Evolutionary conservation across 2,113 vertebrate species (phyloP), one percentile per base, ranked within the genome.

Genomic region (Anseranas semipalmata): DNA sequence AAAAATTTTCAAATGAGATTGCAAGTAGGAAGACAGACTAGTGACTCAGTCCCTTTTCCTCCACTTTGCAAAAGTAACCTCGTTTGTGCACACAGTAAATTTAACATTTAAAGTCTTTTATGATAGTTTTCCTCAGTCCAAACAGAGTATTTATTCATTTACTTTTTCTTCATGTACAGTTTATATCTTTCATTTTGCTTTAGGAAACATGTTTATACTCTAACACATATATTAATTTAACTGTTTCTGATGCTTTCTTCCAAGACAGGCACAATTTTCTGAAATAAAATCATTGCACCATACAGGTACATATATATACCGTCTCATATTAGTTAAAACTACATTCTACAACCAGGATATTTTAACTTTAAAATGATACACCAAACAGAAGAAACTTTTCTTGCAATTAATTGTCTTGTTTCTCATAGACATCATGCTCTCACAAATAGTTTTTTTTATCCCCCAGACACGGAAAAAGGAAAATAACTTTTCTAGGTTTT

Each of bases 131-230:
- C 37, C 72, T 68, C 28, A 66, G 56, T 3, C 3, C 13, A 66
- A 73, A 86, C 15, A 32, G n/a, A 50, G 32, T 45, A 1, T 27
- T 53, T 48, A 9, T 21, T 24, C 12, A 7, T 50, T 50, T 50
- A 24, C 24, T 28, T 19, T 2, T 9, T 5, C 18, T 0, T 2
- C 6, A 21, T 3, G 5, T 28, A 28, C 7, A 55, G 3, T 37
- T 90, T 27, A 7, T 33, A 12, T 10, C 24, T 88, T 62, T 85
- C 43, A 71, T 75, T 90, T 78, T 15, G 8, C 10, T 50, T 71
- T 33, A 70, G 27, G 70, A 87, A 74, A 62, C 6, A 17, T 1
- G 5, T 20, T 52, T 73, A 33, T 12, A 24, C 25, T 37, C 17
- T 67, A 35, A 60, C 8, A 48, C 21, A 6, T 25, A 3, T 10